These are phyloP conservation scores for Ptilonorhynchus violaceus DNA, from an alignment of 2,113 vertebrate genomes.

Conservation along the genomic window DNA sequence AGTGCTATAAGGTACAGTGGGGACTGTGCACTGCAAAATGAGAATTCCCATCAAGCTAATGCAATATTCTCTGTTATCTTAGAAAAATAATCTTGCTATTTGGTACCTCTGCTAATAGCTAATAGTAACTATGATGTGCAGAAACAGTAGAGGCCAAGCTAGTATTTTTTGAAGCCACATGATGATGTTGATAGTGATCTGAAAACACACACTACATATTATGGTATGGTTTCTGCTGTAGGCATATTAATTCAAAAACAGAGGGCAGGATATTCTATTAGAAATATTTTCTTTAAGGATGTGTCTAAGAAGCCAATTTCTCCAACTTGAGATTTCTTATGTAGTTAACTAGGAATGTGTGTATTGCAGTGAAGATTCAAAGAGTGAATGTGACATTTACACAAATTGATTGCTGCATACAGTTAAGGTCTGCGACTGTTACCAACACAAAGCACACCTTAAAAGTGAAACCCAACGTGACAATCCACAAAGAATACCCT, in stretches of 20 bases:
- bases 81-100: background rate
- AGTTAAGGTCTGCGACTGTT: background rate
- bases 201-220: background rate
- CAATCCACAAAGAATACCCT: background rate
- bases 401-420: background rate
- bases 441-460: background rate
- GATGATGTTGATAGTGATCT: background rate
- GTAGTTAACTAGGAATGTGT: background rate
- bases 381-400: background rate
- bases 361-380: background rate
- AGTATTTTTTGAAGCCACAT: background rate
- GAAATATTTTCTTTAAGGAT: background rate
- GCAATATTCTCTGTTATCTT: background rate
- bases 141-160: background rate
- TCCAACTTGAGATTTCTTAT: background rate
- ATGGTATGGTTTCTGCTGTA: background rate
- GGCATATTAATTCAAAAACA: background rate
- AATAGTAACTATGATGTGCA: background rate
- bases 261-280: background rate
- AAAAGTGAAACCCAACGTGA: background rate
- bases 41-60: background rate
- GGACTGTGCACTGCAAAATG: background rate
- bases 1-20: background rate
- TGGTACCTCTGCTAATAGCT: background rate
- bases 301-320: background rate